Evolutionary conservation across 2,888 invertebrate genomes (phyloP).

Genomic region (Caenorhabditis panamensis): DNA sequence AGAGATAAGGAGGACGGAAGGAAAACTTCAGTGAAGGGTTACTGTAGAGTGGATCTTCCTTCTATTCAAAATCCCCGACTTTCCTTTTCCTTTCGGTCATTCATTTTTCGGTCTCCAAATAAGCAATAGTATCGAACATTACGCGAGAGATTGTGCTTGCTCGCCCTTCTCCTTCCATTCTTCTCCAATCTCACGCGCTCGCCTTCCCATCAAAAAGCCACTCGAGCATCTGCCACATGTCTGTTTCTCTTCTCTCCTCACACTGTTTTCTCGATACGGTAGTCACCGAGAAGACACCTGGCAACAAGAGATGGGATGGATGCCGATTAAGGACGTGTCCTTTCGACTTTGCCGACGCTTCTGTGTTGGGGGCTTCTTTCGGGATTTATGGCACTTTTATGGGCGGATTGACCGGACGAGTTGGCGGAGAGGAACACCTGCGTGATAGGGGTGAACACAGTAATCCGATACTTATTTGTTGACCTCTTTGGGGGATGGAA

Average conservation of each 20-base stretch:
- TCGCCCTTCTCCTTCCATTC: constrained; percentile 3
- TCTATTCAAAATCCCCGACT: background rate
- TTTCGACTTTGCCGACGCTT: constrained; percentile 31
- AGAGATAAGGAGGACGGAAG: constrained; percentile 8
- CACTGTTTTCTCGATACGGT: constrained; percentile 32
- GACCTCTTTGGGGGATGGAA: background rate
- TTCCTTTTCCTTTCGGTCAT: background rate
- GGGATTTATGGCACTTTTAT: constrained; percentile 43
- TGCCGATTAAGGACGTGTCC: constrained; percentile 40
- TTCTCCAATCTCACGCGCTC: constrained; percentile 5
- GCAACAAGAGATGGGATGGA: constrained; percentile 8
- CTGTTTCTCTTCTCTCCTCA: constrained; percentile 15
- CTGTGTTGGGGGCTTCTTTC: constrained; percentile 3
- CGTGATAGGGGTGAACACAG: background rate
- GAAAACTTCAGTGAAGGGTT: background rate
- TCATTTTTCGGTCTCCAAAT: constrained; percentile 4
- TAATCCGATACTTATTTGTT: constrained; percentile 27
- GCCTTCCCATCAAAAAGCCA: constrained; percentile 28
- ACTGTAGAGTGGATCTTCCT: background rate
- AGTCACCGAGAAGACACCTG: constrained; percentile 44
- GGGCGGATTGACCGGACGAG: constrained; percentile 21
- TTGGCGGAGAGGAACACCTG: constrained; percentile 34
- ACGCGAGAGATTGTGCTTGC: constrained; percentile 31
- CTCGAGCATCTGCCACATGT: constrained; percentile 46
- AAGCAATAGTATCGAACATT: constrained; percentile 49